Conservation (phyloP, 2,113 vertebrate species). For the Meriones unguiculatus region DNA sequence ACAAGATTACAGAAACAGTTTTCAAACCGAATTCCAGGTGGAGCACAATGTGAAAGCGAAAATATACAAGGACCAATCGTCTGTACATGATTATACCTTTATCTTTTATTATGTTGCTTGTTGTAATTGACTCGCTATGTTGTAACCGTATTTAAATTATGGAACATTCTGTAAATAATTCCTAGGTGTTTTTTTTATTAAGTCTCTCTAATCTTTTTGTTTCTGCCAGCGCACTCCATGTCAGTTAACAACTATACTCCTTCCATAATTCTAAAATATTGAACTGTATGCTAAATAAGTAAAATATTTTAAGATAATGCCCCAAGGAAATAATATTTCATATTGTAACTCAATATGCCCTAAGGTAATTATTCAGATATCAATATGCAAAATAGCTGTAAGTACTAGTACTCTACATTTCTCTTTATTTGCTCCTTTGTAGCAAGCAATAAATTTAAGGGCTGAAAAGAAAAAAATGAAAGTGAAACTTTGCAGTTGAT, state of each 20-base stretch:
- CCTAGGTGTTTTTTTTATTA: slow-evolving; percentile 52
- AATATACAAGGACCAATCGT: slow-evolving; percentile 49
- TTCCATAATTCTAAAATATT: slow-evolving; percentile 78
- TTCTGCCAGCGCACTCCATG: slow-evolving; percentile 43
- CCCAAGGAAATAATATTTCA: slow-evolving; percentile 76
- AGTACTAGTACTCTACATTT: slow-evolving; percentile 73
- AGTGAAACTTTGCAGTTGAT: slow-evolving; percentile 72
- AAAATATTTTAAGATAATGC: slow-evolving; percentile 82
- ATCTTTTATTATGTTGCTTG: slow-evolving; percentile 16
- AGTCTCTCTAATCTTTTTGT: slow-evolving; percentile 60
- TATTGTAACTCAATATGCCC: slow-evolving; percentile 78
- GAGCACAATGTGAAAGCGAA: slow-evolving; percentile 53
- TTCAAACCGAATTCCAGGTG: slow-evolving; percentile 44
- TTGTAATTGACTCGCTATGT: slow-evolving; percentile 50
- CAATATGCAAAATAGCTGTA: slow-evolving; percentile 80
- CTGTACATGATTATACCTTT: slow-evolving; percentile 58
- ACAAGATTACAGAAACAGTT: slow-evolving; percentile 27
- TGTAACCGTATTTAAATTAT: slow-evolving; percentile 55
- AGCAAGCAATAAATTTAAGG: slow-evolving; percentile 78
- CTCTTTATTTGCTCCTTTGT: slow-evolving; percentile 78
- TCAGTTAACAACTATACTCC: slow-evolving; percentile 65
- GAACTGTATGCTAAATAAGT: slow-evolving; percentile 79
- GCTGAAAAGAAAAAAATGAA: slow-evolving; percentile 61
- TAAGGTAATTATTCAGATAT: slow-evolving; percentile 81
- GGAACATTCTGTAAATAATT: slow-evolving; percentile 61